A percentile compares a stretch with the other conserved stretches of the same genome.
Conservation (phyloP, 2,113 vertebrate genomes). For the Vidua chalybeata region DNA sequence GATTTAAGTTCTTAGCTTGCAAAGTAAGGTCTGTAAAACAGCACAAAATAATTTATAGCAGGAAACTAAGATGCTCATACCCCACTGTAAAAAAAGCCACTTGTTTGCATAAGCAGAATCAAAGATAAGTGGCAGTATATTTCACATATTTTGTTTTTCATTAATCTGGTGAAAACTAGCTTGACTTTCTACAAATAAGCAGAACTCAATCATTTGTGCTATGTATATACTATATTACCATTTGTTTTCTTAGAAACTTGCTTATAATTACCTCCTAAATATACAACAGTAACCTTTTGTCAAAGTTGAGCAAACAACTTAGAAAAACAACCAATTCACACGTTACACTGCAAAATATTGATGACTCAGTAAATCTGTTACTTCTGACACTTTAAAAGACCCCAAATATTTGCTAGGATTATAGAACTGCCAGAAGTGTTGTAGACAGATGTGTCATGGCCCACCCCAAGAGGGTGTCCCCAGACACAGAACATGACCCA, state of each 20-base stretch:
- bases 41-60: background rate
- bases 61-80: background rate
- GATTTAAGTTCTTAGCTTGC: background rate
- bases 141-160: background rate
- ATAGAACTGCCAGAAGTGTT: background rate
- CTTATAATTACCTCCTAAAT: background rate
- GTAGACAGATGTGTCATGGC: accelerated
- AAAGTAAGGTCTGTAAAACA: background rate
- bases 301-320: background rate
- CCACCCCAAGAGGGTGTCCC: background rate
- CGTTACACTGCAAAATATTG: background rate
- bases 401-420: background rate
- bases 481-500: background rate
- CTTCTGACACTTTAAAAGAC: background rate
- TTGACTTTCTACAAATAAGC: background rate
- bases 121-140: background rate
- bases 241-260: background rate
- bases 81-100: background rate
- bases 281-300: background rate
- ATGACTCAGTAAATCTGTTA: background rate
- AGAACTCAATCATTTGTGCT: background rate
- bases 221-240: background rate
- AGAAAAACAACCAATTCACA: background rate
- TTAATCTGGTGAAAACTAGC: background rate
- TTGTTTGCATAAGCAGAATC: background rate